Evolutionary conservation across 2,888 invertebrate genomes (phyloP).

Genomic region (Diachrysia chrysitis): DNA sequence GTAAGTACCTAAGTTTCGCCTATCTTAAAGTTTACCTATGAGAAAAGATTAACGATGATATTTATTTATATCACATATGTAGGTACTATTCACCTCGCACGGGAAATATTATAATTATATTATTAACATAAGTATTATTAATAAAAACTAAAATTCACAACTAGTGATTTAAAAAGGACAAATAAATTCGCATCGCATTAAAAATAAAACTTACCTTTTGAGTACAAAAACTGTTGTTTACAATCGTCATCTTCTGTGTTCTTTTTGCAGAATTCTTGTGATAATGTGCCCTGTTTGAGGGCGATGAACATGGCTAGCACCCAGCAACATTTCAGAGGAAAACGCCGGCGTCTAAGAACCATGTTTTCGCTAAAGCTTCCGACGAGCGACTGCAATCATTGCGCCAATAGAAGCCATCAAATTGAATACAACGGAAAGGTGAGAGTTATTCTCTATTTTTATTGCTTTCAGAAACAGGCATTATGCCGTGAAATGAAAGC

Average conservation of each 20-base stretch:
- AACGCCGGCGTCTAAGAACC: slow-evolving; percentile 69
- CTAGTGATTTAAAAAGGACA: too few relatives aligned
- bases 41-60: too few relatives aligned
- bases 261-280: slow-evolving; percentile 73
- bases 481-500: slow-evolving; percentile 82
- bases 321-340: slow-evolving; percentile 72
- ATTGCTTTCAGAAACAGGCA: slow-evolving; percentile 72
- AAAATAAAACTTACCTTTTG: slow-evolving; percentile 61
- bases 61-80: too few relatives aligned
- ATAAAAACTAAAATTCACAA: background rate
- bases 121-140: too few relatives aligned
- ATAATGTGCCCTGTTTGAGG: slow-evolving; percentile 60
- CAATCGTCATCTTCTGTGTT: slow-evolving; percentile 63
- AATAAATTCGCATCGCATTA: slow-evolving; percentile 13
- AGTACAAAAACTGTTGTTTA: slow-evolving; percentile 62
- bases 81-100: background rate
- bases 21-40: background rate
- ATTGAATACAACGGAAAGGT: slow-evolving; percentile 76
- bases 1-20: background rate
- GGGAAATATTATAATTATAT: too few relatives aligned
- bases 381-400: slow-evolving; percentile 67
- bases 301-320: slow-evolving; percentile 69
- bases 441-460: slow-evolving; percentile 70
- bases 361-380: slow-evolving; percentile 73
- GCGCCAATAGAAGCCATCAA: slow-evolving; percentile 65